Base-by-base conservation (phyloP, 2,797 vertebrate genomes). In the Peromyscus attwateri region DNA sequence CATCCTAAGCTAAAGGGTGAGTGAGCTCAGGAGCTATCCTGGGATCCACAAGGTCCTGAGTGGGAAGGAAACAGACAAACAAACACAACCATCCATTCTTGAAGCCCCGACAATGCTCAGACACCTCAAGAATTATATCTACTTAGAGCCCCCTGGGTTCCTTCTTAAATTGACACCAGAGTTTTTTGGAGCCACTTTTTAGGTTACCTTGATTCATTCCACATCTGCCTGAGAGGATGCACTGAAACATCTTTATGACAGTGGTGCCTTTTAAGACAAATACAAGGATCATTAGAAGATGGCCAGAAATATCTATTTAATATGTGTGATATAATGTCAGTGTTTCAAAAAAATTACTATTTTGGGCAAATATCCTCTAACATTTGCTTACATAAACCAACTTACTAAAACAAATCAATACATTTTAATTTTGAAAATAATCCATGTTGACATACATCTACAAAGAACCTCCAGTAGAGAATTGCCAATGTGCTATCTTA, bases 281-380 rank as follows among this genome's bases (percentile, higher is more conserved):
- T 49, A 71, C 43, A 84, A 90, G n/a, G 16, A 11, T 76, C 60
- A 29, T 62, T 34, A 62, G 52, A 25, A 91, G 43, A 92, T 46
- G 75, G 21, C 13, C 82, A 76, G 46, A 97, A 71, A 13, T 75
- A 83, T 92, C 57, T 97, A 95, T 91, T 95, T 89, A 92, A 83
- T 85, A 79, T 96, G 43, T 96, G 57, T 62, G 64, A n/a, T 34
- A 89, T 11, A 10, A 79, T 92, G 96, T 57, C 93, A 94, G 68
- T 68, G 82, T 94, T 82, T 95, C 34, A 89, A 93, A 96, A 92
- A 97, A 92, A 66, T 75, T 95, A 84, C 62, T 95, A 43, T 96
- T 82, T 96, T 94, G 94, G 55, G 77, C 55, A 94, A 52, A 95
- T n/a, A 66, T 64, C 88, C 89, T 92, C 89, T 66, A 91, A 95